Evolutionary conservation across 2,888 invertebrate species (phyloP).

Genomic region (Morinoia aosen): DNA sequence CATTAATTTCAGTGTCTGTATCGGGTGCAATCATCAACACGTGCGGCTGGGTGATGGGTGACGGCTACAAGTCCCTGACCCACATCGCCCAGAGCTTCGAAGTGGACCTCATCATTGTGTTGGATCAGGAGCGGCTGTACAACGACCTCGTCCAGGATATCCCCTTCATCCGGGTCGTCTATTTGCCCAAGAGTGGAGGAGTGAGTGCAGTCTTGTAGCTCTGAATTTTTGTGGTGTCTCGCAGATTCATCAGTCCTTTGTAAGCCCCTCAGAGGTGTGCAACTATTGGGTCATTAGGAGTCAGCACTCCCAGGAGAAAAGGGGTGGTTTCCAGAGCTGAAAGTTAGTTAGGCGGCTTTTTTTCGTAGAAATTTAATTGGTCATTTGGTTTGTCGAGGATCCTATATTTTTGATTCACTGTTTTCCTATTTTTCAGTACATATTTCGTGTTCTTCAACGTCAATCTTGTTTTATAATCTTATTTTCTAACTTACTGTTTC

Average conservation of each 20-base stretch:
- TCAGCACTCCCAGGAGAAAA: no score
- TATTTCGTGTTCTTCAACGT: no score
- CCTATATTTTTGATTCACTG: no score
- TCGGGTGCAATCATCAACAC: constrained; percentile 97
- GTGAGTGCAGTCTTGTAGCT: constrained; percentile 73
- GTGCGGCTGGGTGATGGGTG: constrained; percentile 96
- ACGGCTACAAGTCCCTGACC: constrained; percentile 88
- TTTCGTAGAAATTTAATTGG: background rate
- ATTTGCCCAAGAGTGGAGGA: constrained; percentile 96
- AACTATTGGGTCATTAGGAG: no score
- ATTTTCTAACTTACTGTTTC: background rate
- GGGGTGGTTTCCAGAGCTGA: no score
- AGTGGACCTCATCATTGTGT: constrained; percentile 93
- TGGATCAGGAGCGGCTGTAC: constrained; percentile 96
- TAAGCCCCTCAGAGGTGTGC: background rate
- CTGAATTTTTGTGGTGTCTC: no score
- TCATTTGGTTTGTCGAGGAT: background rate
- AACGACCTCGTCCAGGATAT: constrained; percentile 94
- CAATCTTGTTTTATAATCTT: background rate
- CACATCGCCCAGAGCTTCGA: constrained; percentile 94
- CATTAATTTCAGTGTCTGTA: constrained; percentile 70
- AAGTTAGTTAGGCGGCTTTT: background rate
- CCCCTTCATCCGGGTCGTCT: constrained; percentile 94
- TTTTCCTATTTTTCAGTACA: no score
- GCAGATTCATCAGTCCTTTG: constrained; percentile 67